Percentiles rank a stretch among this genome's conserved stretches.
phyloP scores from a whole-genome alignment of 2,888 invertebrate species.

The Xylota segnis region DNA sequence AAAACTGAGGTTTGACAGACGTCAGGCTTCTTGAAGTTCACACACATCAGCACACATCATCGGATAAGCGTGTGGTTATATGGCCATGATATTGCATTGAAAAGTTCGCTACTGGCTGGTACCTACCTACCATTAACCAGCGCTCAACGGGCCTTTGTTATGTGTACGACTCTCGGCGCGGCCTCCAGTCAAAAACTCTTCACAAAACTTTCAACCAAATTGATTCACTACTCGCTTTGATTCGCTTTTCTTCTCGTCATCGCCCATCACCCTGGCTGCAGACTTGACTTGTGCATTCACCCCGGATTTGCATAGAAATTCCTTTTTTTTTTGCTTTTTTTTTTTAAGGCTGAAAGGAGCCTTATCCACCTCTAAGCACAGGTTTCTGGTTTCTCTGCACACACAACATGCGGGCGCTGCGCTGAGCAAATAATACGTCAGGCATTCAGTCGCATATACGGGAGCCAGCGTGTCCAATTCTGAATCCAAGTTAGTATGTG shows the following conservation, averaged over 20 bases:
- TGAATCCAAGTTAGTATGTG: slow-evolving; percentile 60
- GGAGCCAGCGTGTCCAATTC: slow-evolving; percentile 49
- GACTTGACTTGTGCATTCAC: slow-evolving; percentile 73
- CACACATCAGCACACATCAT: slow-evolving; percentile 15
- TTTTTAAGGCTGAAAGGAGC: slow-evolving; percentile 28
- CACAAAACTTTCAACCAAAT: slow-evolving; percentile 66
- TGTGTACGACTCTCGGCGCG: background rate
- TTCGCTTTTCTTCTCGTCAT: slow-evolving; percentile 60
- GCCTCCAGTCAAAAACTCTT: slow-evolving; percentile 51
- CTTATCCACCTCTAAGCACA: slow-evolving; percentile 59
- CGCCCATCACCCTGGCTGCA: slow-evolving; percentile 1
- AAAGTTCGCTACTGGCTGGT: background rate
- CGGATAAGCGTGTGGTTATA: slow-evolving; percentile 37
- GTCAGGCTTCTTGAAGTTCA: slow-evolving; percentile 72
- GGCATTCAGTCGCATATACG: slow-evolving; percentile 24
- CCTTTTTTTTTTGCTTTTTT: background rate
- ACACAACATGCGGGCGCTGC: slow-evolving; percentile 19
- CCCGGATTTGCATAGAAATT: slow-evolving; percentile 70
- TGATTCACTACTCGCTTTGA: slow-evolving; percentile 67
- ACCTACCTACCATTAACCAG: background rate
- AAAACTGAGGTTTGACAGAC: slow-evolving; percentile 72
- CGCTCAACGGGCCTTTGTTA: slow-evolving; percentile 1
- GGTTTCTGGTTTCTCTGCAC: slow-evolving; percentile 27
- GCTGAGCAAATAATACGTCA: slow-evolving; percentile 68
- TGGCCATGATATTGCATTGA: slow-evolving; percentile 71